Evolutionary conservation across 92 coral and sea anemone genomes (phyloP), one percentile per base, ranked within the genome.

Genomic region (Actinostola sp.): DNA sequence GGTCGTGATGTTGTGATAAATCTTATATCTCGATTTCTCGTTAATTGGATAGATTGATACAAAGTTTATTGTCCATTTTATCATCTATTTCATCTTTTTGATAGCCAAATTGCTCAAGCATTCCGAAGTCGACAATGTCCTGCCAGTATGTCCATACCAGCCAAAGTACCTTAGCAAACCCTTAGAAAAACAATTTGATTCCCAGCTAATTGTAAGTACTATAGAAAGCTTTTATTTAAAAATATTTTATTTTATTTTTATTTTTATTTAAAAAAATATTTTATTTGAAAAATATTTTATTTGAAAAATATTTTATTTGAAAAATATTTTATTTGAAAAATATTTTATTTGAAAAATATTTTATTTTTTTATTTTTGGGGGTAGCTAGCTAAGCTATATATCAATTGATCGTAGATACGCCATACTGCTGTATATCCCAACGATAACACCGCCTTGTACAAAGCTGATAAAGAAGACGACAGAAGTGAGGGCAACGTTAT

Each of bases 71-170:
- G n/a, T n/a, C n/a, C n/a, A n/a, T n/a, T n/a, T n/a, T n/a, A n/a
- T n/a, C n/a, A n/a, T n/a, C n/a, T n/a, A n/a, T n/a, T n/a, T n/a
- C n/a, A n/a, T 48, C 19, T 3, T 3, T 17, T 60, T 51, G 33
- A 42, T 57, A 90, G 96, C 89, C 38, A 71, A 78, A 50, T 70
- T 77, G 17, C 76, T 91, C 32, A 72, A 82, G 4, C 84, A 82
- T 69, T 57, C 51, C 13, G 97, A 88, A 21, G 89, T 93, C 5
- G 57, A 78, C 5, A 57, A 72, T 16, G 83, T 82, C 25, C 72
- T 91, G 13, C 85, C 86, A 15, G 31, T 59, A 2, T 93, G 98
- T 32, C 75, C 82, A 12, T 93, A 93, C 65, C 66, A 58, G 9
- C 91, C 98, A 24, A 81, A 81, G 16, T 85, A 88, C 55, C 52